A percentile compares a stretch with the other conserved stretches of the same genome.
Conservation (phyloP, 2,888 invertebrate genomes). For the Andrena haemorrhoa region DNA sequence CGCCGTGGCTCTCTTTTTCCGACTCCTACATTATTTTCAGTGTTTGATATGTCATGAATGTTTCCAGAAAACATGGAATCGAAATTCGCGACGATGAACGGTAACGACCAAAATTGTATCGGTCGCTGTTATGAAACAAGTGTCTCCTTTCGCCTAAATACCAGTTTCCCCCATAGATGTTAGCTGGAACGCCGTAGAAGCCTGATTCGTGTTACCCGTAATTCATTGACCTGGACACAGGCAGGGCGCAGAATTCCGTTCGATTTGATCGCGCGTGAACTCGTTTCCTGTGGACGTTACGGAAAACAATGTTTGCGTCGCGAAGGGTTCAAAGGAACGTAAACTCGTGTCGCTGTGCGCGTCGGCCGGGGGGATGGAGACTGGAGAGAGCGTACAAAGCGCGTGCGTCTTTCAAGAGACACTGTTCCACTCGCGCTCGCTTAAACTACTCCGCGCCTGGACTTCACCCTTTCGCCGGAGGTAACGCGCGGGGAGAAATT, state of each 20-base stretch:
- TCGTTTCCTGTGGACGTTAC: neutral
- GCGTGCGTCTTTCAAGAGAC: too few species aligned
- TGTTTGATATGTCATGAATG: too few species aligned
- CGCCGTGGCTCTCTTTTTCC: too few species aligned
- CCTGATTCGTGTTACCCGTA: neutral
- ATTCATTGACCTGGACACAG: slow-evolving; percentile 2
- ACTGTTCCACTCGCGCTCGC: too few species aligned
- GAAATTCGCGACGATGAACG: too few species aligned
- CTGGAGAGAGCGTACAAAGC: neutral
- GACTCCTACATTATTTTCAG: too few species aligned
- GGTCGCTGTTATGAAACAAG: too few species aligned
- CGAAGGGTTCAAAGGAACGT: neutral
- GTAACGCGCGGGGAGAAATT: neutral
- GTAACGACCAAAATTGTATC: too few species aligned
- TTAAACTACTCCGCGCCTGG: too few species aligned
- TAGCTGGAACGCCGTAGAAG: neutral
- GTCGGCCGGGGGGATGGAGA: neutral
- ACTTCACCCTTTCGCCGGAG: neutral
- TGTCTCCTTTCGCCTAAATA: too few species aligned
- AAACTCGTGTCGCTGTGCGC: neutral
- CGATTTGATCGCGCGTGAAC: neutral
- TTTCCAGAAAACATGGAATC: too few species aligned
- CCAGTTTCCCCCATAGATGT: too few species aligned
- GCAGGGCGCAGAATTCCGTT: neutral
- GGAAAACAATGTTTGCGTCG: neutral